Percentiles rank a stretch among this genome's conserved stretches.
These are phyloP conservation scores for Phlogophora meticulosa DNA, from an alignment of 2,888 invertebrate genomes.

Conservation along the genomic window DNA sequence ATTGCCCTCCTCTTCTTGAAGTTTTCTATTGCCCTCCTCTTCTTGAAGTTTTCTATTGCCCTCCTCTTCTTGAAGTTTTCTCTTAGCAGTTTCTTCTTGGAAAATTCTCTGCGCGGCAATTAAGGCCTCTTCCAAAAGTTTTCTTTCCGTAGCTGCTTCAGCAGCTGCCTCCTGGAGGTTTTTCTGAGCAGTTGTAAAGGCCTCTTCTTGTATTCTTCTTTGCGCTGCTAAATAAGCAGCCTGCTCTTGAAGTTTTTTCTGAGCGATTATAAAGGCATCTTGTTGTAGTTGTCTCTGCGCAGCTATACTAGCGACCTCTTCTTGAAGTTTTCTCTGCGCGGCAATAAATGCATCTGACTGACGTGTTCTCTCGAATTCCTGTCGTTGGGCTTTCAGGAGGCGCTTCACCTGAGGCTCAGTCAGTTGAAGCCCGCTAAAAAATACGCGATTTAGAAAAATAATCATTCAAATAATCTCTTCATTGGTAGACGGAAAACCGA, in stretches of 20 bases:
- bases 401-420: background rate
- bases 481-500: no score
- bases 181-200: background rate
- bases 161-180: background rate
- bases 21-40: background rate
- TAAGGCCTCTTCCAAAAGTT: background rate
- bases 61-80: background rate
- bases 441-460: background rate
- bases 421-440: conserved; percentile 1
- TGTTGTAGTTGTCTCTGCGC: background rate
- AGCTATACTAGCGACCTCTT: background rate
- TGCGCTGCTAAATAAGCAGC: background rate
- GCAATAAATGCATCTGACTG: background rate
- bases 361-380: background rate
- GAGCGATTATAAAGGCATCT: background rate
- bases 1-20: background rate
- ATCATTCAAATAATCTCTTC: no score
- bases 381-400: background rate
- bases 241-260: background rate
- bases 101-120: background rate
- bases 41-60: background rate
- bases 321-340: background rate
- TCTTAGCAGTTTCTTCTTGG: background rate
- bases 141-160: background rate
- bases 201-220: background rate